Percentiles rank a stretch among this genome's conserved stretches.
phyloP scores from a whole-genome alignment of 2,113 vertebrate genomes.

The Dromiciops gliroides region DNA sequence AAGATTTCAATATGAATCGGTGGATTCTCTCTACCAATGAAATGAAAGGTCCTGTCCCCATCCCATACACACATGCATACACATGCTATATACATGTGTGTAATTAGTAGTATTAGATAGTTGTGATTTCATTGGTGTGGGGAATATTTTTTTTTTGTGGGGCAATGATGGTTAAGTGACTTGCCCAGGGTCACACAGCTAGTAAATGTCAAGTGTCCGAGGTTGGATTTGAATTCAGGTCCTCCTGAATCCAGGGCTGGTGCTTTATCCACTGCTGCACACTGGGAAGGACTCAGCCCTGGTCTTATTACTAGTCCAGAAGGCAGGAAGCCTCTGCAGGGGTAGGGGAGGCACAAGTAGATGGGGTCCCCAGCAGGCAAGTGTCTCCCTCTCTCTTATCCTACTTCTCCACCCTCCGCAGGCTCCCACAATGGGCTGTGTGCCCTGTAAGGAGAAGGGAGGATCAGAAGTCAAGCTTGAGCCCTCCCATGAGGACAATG shows the following conservation, averaged over 20 bases:
- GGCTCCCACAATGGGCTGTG: constrained; percentile 89
- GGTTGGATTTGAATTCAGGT: not conserved
- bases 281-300: not conserved
- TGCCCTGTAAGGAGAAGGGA: constrained; percentile 91
- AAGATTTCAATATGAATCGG: too few species aligned
- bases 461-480: constrained; percentile 75
- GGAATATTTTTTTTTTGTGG: too few species aligned
- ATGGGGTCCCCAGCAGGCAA: not conserved
- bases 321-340: not conserved
- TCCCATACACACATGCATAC: too few species aligned
- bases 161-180: not conserved
- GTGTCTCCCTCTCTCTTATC: not conserved
- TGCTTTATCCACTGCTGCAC: too few species aligned
- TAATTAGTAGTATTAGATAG: not conserved
- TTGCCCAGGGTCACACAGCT: not conserved
- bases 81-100: not conserved
- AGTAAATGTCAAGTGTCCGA: not conserved
- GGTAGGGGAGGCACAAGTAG: not conserved
- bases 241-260: too few species aligned
- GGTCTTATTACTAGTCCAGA: too few species aligned
- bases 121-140: not conserved
- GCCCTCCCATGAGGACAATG: constrained; percentile 50
- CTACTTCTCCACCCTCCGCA: constrained; percentile 9
- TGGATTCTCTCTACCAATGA: too few species aligned
- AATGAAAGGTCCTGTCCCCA: too few species aligned